These are phyloP conservation scores for Danaus chrysippus DNA, from an alignment of 2,888 invertebrate genomes.

Conservation along the genomic window DNA sequence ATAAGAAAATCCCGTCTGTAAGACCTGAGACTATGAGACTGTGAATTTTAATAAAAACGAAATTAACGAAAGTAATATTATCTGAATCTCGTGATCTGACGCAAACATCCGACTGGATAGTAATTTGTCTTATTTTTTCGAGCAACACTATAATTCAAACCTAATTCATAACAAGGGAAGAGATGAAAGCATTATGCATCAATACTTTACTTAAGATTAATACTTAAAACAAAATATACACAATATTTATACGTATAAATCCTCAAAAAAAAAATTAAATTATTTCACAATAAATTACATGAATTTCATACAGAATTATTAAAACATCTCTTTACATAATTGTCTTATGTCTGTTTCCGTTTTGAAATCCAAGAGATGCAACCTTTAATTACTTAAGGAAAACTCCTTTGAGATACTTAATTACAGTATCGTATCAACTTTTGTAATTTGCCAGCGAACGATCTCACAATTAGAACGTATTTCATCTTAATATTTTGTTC, in stretches of 20 bases:
- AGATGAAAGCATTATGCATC: too few relatives aligned
- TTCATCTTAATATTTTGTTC: too few relatives aligned
- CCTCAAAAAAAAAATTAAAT: too few relatives aligned
- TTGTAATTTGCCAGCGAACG: slow-evolving; percentile 21
- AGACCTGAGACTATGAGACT: slow-evolving; percentile 20
- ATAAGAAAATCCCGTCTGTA: slow-evolving; percentile 13
- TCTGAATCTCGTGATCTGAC: slow-evolving; percentile 14
- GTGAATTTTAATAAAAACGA: slow-evolving; percentile 30
- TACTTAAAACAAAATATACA: too few relatives aligned
- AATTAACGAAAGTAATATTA: slow-evolving; percentile 27
- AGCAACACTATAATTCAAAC: too few relatives aligned
- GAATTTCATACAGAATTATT: neutral
- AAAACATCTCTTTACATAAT: neutral
- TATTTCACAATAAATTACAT: neutral
- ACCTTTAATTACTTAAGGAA: slow-evolving; percentile 37
- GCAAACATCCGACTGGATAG: slow-evolving; percentile 11
- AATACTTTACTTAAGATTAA: too few relatives aligned
- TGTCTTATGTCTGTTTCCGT: slow-evolving; percentile 11
- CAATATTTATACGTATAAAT: too few relatives aligned
- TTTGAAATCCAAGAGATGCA: slow-evolving; percentile 32
- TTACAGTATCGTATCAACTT: slow-evolving; percentile 38
- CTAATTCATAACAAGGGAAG: too few relatives aligned
- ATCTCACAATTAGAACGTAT: too few relatives aligned
- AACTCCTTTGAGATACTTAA: slow-evolving; percentile 38
- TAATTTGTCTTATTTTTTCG: neutral